Evolutionary conservation across 2,888 invertebrate species (phyloP).

Genomic region (Diarsia mendica): DNA sequence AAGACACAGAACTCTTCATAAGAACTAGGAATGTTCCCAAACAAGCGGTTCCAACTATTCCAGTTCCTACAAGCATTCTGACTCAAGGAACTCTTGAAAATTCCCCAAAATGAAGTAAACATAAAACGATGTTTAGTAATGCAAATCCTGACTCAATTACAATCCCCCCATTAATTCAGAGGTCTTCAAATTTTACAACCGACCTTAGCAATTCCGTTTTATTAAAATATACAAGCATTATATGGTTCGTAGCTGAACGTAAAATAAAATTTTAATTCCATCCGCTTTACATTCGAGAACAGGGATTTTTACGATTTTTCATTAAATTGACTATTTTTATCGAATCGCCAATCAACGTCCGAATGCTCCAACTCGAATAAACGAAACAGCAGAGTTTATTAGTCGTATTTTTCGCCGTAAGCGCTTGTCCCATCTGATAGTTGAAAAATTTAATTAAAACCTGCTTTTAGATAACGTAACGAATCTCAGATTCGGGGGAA

Average conservation of each 20-base stretch:
- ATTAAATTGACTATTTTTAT: slow-evolving; percentile 76
- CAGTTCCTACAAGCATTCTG: slow-evolving; percentile 36
- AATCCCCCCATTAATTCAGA: slow-evolving; percentile 81
- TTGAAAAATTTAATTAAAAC: slow-evolving; percentile 81
- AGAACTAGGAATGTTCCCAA: slow-evolving; percentile 57
- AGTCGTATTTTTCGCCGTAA: slow-evolving; percentile 71
- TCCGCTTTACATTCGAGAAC: slow-evolving; percentile 71
- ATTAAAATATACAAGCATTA: slow-evolving; percentile 85
- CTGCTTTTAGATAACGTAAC: slow-evolving; percentile 75
- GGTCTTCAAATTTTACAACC: slow-evolving; percentile 86
- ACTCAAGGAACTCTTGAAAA: slow-evolving; percentile 43
- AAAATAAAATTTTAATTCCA: slow-evolving; percentile 82
- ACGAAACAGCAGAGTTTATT: slow-evolving; percentile 72
- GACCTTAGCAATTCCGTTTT: slow-evolving; percentile 84
- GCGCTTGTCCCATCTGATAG: slow-evolving; percentile 77
- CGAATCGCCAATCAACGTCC: slow-evolving; percentile 65
- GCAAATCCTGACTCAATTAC: slow-evolving; percentile 83
- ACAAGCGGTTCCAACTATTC: slow-evolving; percentile 54
- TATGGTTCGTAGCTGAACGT: slow-evolving; percentile 78
- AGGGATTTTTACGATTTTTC: slow-evolving; percentile 80
- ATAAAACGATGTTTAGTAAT: slow-evolving; percentile 75
- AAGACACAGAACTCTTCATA: slow-evolving; percentile 38
- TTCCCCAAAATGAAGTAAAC: slow-evolving; percentile 67
- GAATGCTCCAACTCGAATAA: slow-evolving; percentile 63
- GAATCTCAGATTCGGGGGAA: slow-evolving; percentile 67